Percentiles rank a stretch among this genome's conserved stretches.
Conservation (phyloP, 2,888 invertebrate species). For the Chalcosyrphus nemorum region DNA sequence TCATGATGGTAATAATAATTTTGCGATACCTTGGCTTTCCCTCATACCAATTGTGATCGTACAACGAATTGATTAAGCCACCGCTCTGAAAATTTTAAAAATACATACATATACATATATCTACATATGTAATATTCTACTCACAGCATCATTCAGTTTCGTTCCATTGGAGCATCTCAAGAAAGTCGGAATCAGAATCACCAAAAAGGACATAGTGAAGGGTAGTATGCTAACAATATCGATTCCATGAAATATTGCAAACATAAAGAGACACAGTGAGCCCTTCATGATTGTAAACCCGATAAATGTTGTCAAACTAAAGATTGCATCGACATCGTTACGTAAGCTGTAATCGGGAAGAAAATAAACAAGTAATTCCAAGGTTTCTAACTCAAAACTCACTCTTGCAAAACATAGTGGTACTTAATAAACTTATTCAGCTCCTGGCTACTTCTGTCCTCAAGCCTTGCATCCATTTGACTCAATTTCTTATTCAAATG, state of each 20-base stretch:
- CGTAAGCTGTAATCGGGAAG: background rate
- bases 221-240: background rate
- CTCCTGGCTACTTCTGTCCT: background rate
- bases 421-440: background rate
- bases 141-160: background rate
- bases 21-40: background rate
- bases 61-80: background rate
- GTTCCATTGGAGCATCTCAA: background rate
- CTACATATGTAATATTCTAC: background rate
- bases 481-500: background rate
- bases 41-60: background rate
- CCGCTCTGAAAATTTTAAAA: background rate
- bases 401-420: slow-evolving; percentile 25
- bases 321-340: slow-evolving; percentile 1
- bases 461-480: slow-evolving; percentile 21
- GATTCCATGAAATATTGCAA: background rate
- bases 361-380: too few species aligned
- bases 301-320: slow-evolving; percentile 12
- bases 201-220: background rate
- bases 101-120: background rate
- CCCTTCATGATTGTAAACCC: slow-evolving; percentile 2
- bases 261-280: background rate
- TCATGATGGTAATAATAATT: background rate
- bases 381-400: background rate
- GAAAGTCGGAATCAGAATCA: background rate